Evolutionary conservation across 37 sponge, comb jelly and placozoan species (phyloP), one percentile per base, ranked within the genome.

Genomic region (Oscarella lobularis): DNA sequence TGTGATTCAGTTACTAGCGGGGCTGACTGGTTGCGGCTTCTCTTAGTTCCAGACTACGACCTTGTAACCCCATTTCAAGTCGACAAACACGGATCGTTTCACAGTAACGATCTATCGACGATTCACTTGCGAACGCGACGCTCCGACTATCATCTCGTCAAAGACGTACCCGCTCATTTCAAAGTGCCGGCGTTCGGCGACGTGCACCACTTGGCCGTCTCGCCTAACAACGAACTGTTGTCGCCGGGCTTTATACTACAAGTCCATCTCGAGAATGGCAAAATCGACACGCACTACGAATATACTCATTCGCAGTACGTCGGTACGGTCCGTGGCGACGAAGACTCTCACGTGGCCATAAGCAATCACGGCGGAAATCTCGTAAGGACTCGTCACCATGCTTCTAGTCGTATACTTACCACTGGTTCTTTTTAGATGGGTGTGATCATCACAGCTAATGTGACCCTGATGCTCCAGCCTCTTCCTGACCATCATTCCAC

Each of bases 381-480:
- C 14, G 60, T 48, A 20, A 48, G 60, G 9, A 48, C 60, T 48
- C 60, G 9, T 9, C 9, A 48, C 9, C 60, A 48, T 27, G 14
- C 60, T 27, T 27, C 20, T 20, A 48, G 20, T 9, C 20, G 9
- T 20, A 48, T 48, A 20, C 60, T 27, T 48, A 48, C 20, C 9
- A n/a, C n/a, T n/a, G n/a, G n/a, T n/a, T n/a, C n/a, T 48, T 27
- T 48, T 48, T 48, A 48, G 60, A 48, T 48, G 60, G 60, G 60
- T 48, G 60, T 48, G 9, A 20, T 48, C 60, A 48, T 48, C 14
- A 48, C 60, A 27, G 60, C 14, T 20, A 48, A 48, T 48, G 14
- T 27, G 9, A 9, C 9, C 60, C 20, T 20, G 14, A 27, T 27
- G 9, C 14, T 48, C 20, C 60, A 48, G 20, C 60, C 60, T 48